Conservation (phyloP, 2,113 vertebrate genomes). For the Trochalopteron elliotii region DNA sequence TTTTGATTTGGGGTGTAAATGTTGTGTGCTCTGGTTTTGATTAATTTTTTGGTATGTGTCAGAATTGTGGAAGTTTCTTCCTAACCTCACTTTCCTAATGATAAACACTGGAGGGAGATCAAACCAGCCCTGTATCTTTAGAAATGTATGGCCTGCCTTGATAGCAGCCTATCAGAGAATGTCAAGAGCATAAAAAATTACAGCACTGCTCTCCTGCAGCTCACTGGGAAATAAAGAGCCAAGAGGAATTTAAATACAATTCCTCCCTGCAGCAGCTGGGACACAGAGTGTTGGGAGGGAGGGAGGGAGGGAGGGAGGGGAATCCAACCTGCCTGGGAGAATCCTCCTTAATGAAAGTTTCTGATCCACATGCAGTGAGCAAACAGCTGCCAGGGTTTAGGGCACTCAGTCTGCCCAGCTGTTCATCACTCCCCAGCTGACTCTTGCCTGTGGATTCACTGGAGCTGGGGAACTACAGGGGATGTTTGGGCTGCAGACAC, state of each 20-base stretch:
- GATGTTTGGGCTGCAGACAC: background rate
- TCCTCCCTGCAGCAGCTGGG: background rate
- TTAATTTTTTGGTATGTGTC: background rate
- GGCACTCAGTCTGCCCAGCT: background rate
- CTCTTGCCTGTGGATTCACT: background rate
- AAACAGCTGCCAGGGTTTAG: background rate
- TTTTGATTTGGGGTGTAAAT: slow-evolving; percentile 27
- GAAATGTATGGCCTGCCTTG: background rate
- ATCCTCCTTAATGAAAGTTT: background rate
- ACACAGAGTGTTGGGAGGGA: background rate
- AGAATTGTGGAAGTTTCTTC: background rate
- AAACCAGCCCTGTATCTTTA: background rate
- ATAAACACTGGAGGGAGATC: background rate
- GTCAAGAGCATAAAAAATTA: background rate
- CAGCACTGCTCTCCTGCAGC: background rate
- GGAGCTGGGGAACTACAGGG: background rate
- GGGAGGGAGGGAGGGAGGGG: background rate
- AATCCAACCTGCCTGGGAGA: background rate
- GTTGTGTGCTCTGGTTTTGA: background rate
- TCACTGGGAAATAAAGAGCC: background rate
- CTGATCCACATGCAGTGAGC: background rate
- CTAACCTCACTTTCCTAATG: background rate
- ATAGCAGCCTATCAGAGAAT: background rate
- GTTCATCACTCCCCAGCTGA: background rate
- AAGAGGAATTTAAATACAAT: background rate